phyloP scores from a whole-genome alignment of 2,888 invertebrate genomes.

The Leptopterna dolabrata region DNA sequence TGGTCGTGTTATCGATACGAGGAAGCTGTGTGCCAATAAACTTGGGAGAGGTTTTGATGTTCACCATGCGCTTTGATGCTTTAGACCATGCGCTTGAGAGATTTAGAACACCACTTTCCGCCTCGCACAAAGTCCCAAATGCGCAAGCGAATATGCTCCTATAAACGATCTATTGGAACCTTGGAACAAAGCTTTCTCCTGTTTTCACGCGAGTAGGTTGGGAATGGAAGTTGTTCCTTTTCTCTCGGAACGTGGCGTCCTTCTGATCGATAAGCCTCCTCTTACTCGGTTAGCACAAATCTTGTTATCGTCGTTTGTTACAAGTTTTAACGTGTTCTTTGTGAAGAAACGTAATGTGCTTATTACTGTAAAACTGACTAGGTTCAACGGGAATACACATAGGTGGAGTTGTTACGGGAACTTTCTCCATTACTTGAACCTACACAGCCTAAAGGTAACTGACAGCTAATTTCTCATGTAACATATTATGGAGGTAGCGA shows the following conservation, averaged over 20 bases:
- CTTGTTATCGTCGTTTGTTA: neutral
- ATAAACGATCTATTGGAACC: too few relatives aligned
- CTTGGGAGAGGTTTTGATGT: too few relatives aligned
- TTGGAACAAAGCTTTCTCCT: neutral
- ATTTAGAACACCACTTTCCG: too few relatives aligned
- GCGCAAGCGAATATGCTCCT: too few relatives aligned
- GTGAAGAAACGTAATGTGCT: neutral
- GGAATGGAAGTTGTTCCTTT: neutral
- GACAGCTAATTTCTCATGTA: neutral
- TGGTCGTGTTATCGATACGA: too few relatives aligned
- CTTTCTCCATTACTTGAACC: neutral
- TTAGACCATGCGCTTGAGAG: too few relatives aligned
- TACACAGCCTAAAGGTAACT: neutral
- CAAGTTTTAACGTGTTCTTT: conserved; percentile 3
- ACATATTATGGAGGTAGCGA: too few relatives aligned
- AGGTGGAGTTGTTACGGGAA: neutral
- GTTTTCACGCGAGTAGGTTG: neutral
- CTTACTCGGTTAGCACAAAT: neutral
- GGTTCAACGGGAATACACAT: neutral
- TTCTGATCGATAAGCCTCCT: neutral
- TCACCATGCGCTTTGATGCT: too few relatives aligned
- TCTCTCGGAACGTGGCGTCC: neutral
- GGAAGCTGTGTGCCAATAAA: too few relatives aligned
- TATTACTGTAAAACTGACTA: neutral
- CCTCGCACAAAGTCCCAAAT: too few relatives aligned